phyloP scores from a whole-genome alignment of 2,888 invertebrate species.

The Athalia circularis region DNA sequence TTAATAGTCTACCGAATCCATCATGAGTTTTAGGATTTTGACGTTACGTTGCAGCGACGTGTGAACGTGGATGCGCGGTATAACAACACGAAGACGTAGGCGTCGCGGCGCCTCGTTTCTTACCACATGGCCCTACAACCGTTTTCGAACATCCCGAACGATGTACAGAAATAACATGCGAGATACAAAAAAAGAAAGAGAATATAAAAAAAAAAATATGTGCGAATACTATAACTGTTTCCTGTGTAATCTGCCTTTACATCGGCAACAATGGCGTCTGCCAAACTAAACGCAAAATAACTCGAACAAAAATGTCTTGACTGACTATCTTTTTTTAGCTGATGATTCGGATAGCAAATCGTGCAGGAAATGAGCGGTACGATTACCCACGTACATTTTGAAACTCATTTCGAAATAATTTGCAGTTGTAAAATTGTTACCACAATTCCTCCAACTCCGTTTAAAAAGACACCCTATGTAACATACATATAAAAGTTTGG shows the following conservation, averaged over 20 bases:
- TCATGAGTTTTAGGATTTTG: slow-evolving; percentile 15
- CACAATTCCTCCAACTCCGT: no score
- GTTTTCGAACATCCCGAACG: slow-evolving; percentile 35
- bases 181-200: background rate
- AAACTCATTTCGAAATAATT: no score
- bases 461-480: no score
- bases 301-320: slow-evolving; percentile 25
- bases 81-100: slow-evolving; percentile 11
- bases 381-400: no score
- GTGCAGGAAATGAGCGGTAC: no score
- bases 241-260: background rate
- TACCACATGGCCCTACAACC: slow-evolving; percentile 44
- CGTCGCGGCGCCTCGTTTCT: slow-evolving; percentile 43
- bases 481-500: background rate
- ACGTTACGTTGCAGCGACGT: slow-evolving; percentile 9
- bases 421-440: no score
- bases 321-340: background rate
- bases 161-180: slow-evolving; percentile 39
- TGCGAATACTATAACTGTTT: slow-evolving; percentile 24
- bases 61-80: slow-evolving; percentile 13
- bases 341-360: no score
- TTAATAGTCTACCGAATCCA: slow-evolving; percentile 24
- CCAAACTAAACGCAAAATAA: background rate
- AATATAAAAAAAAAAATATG: slow-evolving; percentile 1
- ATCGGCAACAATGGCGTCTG: slow-evolving; percentile 36